Evolutionary conservation across 2,797 vertebrate species (phyloP).

Genomic region (Sebastiscus albofasciatus): DNA sequence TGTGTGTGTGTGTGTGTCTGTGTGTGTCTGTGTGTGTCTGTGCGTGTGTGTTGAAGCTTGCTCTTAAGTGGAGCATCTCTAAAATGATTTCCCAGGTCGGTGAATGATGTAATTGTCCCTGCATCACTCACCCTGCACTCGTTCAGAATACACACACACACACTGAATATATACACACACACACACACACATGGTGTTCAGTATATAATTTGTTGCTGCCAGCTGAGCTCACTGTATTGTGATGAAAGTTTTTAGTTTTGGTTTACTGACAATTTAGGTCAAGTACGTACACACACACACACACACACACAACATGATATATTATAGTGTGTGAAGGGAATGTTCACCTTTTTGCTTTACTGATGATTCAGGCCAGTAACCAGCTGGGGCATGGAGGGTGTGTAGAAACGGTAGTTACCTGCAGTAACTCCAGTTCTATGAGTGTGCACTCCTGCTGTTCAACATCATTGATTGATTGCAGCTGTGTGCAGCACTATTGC

Average conservation of each 20-base stretch:
- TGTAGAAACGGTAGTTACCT: neutral
- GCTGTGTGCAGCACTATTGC: no score
- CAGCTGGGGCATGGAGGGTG: slow-evolving; percentile 34
- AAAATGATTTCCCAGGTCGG: slow-evolving; percentile 75
- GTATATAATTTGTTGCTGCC: slow-evolving; percentile 22
- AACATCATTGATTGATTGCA: no score
- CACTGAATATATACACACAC: neutral
- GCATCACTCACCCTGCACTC: slow-evolving; percentile 55
- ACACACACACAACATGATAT: neutral
- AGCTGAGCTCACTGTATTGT: slow-evolving; percentile 56
- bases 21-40: slow-evolving; percentile 9
- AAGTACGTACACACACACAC: slow-evolving; percentile 5
- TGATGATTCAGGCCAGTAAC: slow-evolving; percentile 59
- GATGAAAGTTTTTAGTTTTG: slow-evolving; percentile 40
- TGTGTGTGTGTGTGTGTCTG: slow-evolving; percentile 4
- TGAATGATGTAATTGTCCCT: slow-evolving; percentile 71
- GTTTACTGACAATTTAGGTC: slow-evolving; percentile 60
- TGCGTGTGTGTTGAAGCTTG: slow-evolving; percentile 12
- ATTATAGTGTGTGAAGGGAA: slow-evolving; percentile 17
- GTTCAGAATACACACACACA: slow-evolving; percentile 5
- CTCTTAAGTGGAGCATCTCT: slow-evolving; percentile 72
- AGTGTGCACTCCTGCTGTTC: neutral
- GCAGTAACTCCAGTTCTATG: neutral
- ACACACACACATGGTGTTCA: neutral
- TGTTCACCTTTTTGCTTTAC: slow-evolving; percentile 35